Base-by-base conservation (phyloP, 2,113 vertebrate genomes). In the Caranx ignobilis region DNA sequence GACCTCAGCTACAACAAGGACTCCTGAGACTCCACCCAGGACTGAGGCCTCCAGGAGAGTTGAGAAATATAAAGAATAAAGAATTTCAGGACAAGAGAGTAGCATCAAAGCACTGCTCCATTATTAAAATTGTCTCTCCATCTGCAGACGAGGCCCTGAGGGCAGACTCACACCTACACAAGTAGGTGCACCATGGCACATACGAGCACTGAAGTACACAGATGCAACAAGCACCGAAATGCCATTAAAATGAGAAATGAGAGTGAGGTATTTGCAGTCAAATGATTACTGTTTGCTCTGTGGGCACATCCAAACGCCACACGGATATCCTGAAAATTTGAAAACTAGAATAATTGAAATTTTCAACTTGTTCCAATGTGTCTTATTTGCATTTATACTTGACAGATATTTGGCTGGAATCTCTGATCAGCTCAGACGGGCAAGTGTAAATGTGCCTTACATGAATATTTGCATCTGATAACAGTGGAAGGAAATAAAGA, bases 51-150 rank as follows among this genome's bases (percentile, higher is more conserved):
- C 48, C 75, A 50, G 61, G 66, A 89, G 76, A 84, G 85, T 82
- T 75, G 68, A 76, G 82, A 87, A 83, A 75, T 48, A 26, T 80
- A 57, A 43, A 85, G 81, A 89, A 83, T 79, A 87, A 85, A 88
- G 73, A 72, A 83, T 77, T 66, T 32, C 45, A 60, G 68, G 54
- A 88, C 74, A 77, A 84, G 52, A 61, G 66, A 87, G 45, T 26
- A 43, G 71, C 84, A 85, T 91, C 87, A 86, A 91, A 90, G 86
- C 82, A 57, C 77, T 79, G 75, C 78, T 88, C 68, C 83, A 88
- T 93, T 85, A 93, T 93, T 90, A 91, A 91, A 90, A 75, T 19
- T 21, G 34, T 59, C 52, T 82, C 81, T 75, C 82, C 81, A 88
- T 89, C 88, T 89, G 89, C 79, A 91, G 66, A 84, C 71, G 60